Evolutionary conservation across 1,140 invertebrate species (phyloP), one percentile per base, ranked within the genome.

Genomic region (Drosophila tani): DNA sequence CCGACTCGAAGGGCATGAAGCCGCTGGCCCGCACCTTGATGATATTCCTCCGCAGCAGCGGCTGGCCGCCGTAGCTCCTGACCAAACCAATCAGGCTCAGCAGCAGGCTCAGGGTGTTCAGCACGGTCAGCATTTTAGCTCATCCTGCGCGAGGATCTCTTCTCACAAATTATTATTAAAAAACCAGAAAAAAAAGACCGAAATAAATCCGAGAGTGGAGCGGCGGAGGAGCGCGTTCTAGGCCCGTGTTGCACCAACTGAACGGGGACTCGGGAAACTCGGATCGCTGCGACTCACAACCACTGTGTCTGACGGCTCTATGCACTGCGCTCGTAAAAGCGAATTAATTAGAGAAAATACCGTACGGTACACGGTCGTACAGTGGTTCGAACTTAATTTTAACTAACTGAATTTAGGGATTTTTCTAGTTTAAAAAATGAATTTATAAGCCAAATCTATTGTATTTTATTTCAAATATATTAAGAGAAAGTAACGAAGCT

Each of bases 331-430:
- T 68, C 82, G 68, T 69, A 77, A 59, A 83, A 81, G 73, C 79
- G 84, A 87, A 87, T 87, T 87, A 87, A 87, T 87, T 88, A 87
- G 84, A 79, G 84, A 87, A 87, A 87, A 87, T 87, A 81, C 74
- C 81, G 68, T 82, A 74, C 63, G 63, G 63, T 73, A 60, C 68
- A 57, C 51, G 24, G 29, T 17, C 17, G 71, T 49, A 87, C 83
- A 81, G 76, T 87, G 83, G 57, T 27, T 0, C 24, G 1, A 45
- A 73, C 32, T 1, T 0, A 14, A 62, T 62, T 27, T 43, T 12
- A 2, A 12, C 7, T 15, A 45, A 43, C 0, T 21, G n/a, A 24
- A 0, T 21, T 21, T 0, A 4, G 17, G 8, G 9, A 11, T 56
- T 38, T 56, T 56, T 5, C n/a, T 11, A 21, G 2, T 14, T 35